Conservation (phyloP, 2,888 invertebrate genomes). For the Bellardia pandia region DNA sequence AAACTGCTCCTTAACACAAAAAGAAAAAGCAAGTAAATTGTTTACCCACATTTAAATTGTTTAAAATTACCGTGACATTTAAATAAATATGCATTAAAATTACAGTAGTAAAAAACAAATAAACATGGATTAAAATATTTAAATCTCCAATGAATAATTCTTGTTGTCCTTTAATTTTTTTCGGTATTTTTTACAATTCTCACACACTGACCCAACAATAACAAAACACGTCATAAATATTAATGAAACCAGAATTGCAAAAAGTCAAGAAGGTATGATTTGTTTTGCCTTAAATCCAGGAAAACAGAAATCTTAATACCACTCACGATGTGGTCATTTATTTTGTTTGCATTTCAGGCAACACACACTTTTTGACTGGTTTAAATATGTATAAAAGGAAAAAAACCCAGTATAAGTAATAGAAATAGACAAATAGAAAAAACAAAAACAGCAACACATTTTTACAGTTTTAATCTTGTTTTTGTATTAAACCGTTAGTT, state of each 20-base stretch:
- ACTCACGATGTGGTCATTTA: conserved; percentile 66
- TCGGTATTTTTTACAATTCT: not conserved
- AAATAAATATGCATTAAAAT: not conserved
- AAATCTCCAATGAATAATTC: conserved; percentile 27
- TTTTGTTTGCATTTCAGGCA: conserved; percentile 16
- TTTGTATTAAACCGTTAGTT: conserved; percentile 67
- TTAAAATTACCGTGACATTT: conserved; percentile 44
- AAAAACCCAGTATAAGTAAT: conserved; percentile 42
- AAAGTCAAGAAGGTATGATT: conserved; percentile 59
- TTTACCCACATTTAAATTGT: conserved; percentile 46
- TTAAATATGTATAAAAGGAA: conserved; percentile 35
- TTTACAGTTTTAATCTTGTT: conserved; percentile 73
- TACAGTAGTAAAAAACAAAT: not conserved
- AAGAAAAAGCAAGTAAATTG: conserved; percentile 27
- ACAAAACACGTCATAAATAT: conserved; percentile 33
- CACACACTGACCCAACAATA: conserved; percentile 59
- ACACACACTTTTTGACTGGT: conserved; percentile 66
- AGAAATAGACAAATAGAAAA: not conserved
- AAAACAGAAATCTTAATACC: conserved; percentile 47
- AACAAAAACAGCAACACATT: conserved; percentile 62
- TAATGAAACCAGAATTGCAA: conserved; percentile 41
- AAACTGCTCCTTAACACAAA: not conserved
- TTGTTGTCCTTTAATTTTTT: not conserved
- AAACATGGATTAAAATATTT: conserved; percentile 43
- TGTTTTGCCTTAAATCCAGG: conserved; percentile 43